Base-by-base conservation (phyloP, 2,888 invertebrate species). In the Eubasilissa splendida region DNA sequence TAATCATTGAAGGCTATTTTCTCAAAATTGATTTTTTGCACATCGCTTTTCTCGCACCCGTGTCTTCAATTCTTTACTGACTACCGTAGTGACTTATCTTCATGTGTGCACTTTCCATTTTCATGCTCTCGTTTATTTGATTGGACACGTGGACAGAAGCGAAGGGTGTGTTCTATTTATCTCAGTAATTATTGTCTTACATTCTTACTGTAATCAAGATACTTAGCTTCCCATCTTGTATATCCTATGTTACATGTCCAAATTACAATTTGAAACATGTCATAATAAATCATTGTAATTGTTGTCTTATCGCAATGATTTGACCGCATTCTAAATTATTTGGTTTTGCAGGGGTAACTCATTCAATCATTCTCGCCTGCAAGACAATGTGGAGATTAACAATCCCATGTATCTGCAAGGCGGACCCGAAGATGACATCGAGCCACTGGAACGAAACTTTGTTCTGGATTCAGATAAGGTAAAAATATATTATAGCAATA, bases 331-430 rank as follows among this genome's bases (percentile, higher is more conserved):
- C 59, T 5, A 68, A 53, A 63, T 11, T n/a, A 74, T 56, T 75
- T 60, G 33, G 22, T 82, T 74, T 85, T 86, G 3, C 86, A 93
- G 93, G 85, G 91, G 93, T 4, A 90, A 91, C 84, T 92, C 94
- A 75, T 96, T 96, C 87, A 93, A 93, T 85, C 96, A 96, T 89
- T 94, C 95, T 82, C 91, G 96, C 11, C 93, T 96, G 86, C 92
- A 95, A 80, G 96, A 96, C 88, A 96, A 95, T 88, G 95, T 96
- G 86, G 96, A 96, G 91, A 95, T 95, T 86, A 94, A 90, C 86
- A 96, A 96, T 91, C 96, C 96, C 52, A 96, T 96, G 93, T 96
- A 96, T 88, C 92, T 95, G 85, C 91, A 92, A 79, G 94, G 93
- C 81, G 94, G 93, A 85, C 91, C 92, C 83, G 95, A 95, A 84